These are phyloP conservation scores for Archivesica marissinica DNA, from an alignment of 1,140 invertebrate genomes.

Conservation along the genomic window DNA sequence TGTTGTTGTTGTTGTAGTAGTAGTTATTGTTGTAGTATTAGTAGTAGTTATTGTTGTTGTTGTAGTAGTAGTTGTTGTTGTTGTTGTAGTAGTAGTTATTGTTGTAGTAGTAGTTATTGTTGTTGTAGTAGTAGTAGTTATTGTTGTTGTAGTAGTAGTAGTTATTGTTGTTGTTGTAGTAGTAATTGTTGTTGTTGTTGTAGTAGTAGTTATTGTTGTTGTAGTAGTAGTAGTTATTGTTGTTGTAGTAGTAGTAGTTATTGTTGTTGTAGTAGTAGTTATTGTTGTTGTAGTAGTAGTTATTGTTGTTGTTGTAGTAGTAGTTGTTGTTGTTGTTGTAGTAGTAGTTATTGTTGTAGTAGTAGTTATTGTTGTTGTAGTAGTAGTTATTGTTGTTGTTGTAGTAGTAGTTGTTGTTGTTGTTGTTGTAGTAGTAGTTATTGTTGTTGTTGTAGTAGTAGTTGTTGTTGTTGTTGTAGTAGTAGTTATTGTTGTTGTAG, in stretches of 20 bases:
- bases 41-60: too few relatives aligned
- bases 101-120: too few relatives aligned
- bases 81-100: too few relatives aligned
- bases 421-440: background rate
- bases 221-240: background rate
- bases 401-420: background rate
- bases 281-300: background rate
- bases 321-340: background rate
- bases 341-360: background rate
- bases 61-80: too few relatives aligned
- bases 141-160: too few relatives aligned
- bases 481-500: background rate
- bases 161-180: too few relatives aligned
- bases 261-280: background rate
- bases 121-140: too few relatives aligned
- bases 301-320: background rate
- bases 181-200: too few relatives aligned
- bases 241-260: background rate
- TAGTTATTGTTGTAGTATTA: too few relatives aligned
- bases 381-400: background rate
- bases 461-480: background rate
- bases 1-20: too few relatives aligned
- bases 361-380: background rate
- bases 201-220: background rate
- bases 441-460: background rate